Percentiles rank a stretch among this genome's conserved stretches.
Evolutionary conservation across 2,797 vertebrate genomes (phyloP).

Genomic region (Xerus rutilus): DNA sequence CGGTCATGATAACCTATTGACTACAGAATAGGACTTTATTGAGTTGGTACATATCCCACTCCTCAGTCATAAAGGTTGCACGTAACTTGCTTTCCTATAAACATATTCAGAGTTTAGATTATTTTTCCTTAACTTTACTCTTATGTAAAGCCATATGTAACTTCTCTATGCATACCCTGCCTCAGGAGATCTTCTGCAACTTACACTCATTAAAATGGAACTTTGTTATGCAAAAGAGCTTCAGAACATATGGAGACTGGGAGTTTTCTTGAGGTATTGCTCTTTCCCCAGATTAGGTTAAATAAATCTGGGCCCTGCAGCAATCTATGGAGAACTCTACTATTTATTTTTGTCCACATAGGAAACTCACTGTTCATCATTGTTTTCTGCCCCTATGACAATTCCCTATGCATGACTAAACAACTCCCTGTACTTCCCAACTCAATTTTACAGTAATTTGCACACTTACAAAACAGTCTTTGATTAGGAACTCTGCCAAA

Average conservation of each 20-base stretch:
- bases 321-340: neutral
- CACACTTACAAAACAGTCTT: constrained; percentile 21
- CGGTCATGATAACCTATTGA: neutral
- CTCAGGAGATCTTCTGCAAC: constrained; percentile 5
- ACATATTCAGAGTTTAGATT: constrained; percentile 1
- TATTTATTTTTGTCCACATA: constrained; percentile 39
- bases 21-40: neutral
- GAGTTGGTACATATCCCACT: neutral
- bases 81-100: constrained; percentile 35
- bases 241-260: neutral
- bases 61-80: constrained; percentile 21
- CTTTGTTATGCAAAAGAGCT: constrained; percentile 25
- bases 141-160: neutral
- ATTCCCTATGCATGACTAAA: constrained; percentile 49
- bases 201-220: constrained; percentile 49
- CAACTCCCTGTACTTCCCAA: neutral
- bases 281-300: constrained; percentile 53
- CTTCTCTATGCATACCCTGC: neutral
- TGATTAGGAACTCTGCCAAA: constrained; percentile 62
- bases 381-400: constrained; percentile 53
- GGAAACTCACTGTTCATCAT: constrained; percentile 26
- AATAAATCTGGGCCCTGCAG: constrained; percentile 6
- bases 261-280: neutral
- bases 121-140: constrained; percentile 51
- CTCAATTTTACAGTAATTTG: constrained; percentile 50